A percentile compares a stretch with the other conserved stretches of the same genome.
phyloP scores from a whole-genome alignment of 2,888 invertebrate genomes.

The Gonocerus acuteangulatus region DNA sequence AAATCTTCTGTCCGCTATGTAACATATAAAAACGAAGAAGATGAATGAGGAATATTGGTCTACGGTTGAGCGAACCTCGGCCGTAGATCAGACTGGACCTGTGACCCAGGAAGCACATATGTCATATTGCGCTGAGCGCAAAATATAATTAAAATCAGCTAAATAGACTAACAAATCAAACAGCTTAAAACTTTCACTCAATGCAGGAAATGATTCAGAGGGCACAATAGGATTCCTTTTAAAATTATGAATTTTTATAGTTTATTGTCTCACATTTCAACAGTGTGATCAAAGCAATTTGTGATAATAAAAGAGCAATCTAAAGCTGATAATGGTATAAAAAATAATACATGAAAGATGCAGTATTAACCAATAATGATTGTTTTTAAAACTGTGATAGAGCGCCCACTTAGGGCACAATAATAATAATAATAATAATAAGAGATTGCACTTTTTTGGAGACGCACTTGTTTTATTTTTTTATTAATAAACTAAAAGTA shows the following conservation, averaged over 20 bases:
- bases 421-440: constrained; percentile 14
- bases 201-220: not conserved
- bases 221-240: constrained; percentile 8
- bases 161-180: constrained; percentile 5
- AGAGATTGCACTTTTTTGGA: constrained; percentile 31
- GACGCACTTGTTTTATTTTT: constrained; percentile 28
- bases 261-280: constrained; percentile 1
- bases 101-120: not conserved
- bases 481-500: constrained; percentile 11
- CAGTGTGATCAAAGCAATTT: constrained; percentile 31
- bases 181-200: not conserved
- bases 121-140: not conserved
- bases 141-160: not conserved
- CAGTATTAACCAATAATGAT: constrained; percentile 29
- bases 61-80: constrained; percentile 24
- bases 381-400: constrained; percentile 31
- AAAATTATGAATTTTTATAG: not conserved
- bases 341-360: constrained; percentile 34
- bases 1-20: constrained; percentile 91
- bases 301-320: constrained; percentile 12
- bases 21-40: constrained; percentile 88
- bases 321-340: constrained; percentile 10
- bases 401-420: constrained; percentile 8
- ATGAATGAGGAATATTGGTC: constrained; percentile 48
- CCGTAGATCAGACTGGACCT: constrained; percentile 13